Evolutionary conservation across 2,113 vertebrate species (phyloP), one percentile per base, ranked within the genome.

Genomic region (Alexandromys fortis): DNA sequence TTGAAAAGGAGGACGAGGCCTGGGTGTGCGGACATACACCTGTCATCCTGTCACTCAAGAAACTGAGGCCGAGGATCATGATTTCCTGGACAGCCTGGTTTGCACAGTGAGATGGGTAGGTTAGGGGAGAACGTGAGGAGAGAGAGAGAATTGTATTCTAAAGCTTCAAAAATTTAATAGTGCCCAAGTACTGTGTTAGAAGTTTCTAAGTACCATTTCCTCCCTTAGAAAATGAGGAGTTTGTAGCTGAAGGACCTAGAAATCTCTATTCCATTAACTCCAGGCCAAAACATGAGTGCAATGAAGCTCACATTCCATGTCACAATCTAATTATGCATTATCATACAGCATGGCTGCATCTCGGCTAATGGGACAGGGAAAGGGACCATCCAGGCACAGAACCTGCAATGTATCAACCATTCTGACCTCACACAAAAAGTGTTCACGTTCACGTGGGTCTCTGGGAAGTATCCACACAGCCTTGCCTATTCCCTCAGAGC

Each of bases 171-270:
- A 85, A 58, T 49, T 17, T 16, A 61, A 10, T 11, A 22, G 33
- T 45, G 45, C 73, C 87, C 70, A 67, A 68, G 28, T 30, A 14
- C 14, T 73, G 1, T 75, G 83, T 35, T 61, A 86, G 42, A 92
- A 68, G 26, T 63, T 24, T 58, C 89, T 67, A 77, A 42, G 47
- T 38, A 33, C 61, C 33, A 35, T 65, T 70, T 95, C 52, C 61
- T 82, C 35, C 13, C 86, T 92, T 82, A n/a, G 16, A 75, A 97
- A 89, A 82, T 82, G 47, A 93, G 89, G 77, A 70, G 26, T 91
- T 72, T 67, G 35, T 55, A 65, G 78, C 30, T 63, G 61, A 89
- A 3, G 14, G 75, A 47, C 16, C n/a, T 72, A 42, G 49, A 65
- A 76, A 76, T 38, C 70, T 45, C 78, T 35, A 0, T 70, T 79